Percentiles rank a stretch among this genome's conserved stretches.
Conservation (phyloP, 2,113 vertebrate genomes). For the Entosphenus tridentatus region DNA sequence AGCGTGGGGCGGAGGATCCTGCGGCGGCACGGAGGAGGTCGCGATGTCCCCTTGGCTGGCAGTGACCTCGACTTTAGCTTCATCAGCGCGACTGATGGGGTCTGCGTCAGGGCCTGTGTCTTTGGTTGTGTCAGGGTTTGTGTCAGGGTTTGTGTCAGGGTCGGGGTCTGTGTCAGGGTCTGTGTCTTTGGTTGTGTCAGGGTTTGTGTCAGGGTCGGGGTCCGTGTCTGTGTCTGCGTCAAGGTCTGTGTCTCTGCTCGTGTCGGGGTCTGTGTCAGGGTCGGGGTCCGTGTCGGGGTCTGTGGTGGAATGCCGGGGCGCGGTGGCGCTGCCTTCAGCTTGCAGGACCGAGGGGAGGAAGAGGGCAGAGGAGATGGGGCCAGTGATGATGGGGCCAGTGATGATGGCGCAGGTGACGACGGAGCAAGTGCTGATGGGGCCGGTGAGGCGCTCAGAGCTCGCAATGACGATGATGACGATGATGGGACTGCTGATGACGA, state of each 20-base stretch:
- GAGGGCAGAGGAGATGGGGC: too few relatives aligned
- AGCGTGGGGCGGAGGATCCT: not conserved
- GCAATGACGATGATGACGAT: too few relatives aligned
- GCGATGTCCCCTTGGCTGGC: not conserved
- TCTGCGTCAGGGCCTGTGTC: not conserved
- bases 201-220: not conserved
- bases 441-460: too few relatives aligned
- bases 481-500: too few relatives aligned
- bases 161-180: not conserved
- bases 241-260: not conserved
- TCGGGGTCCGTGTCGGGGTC: not conserved
- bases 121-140: not conserved
- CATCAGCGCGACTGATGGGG: not conserved
- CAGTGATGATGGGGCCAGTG: too few relatives aligned
- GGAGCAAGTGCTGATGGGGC: too few relatives aligned
- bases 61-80: not conserved
- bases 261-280: not conserved
- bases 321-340: too few relatives aligned
- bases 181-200: not conserved
- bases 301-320: too few relatives aligned
- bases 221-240: not conserved
- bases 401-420: too few relatives aligned
- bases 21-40: not conserved
- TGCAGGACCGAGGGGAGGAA: too few relatives aligned
- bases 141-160: not conserved